These are phyloP conservation scores for Hepsetus odoe DNA, from an alignment of 2,113 vertebrate genomes.

Conservation along the genomic window DNA sequence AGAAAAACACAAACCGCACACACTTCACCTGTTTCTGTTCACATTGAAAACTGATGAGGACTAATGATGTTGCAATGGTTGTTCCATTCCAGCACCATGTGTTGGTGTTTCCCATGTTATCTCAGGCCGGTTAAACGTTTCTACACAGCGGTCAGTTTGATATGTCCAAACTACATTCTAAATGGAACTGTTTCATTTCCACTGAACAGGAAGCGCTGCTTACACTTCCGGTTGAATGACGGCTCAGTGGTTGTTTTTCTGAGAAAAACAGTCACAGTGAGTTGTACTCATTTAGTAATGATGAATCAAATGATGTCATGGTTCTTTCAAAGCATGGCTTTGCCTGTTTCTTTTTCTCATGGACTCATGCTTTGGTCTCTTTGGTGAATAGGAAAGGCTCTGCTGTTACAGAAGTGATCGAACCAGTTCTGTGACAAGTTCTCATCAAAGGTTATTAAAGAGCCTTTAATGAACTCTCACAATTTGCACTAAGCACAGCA, in stretches of 20 bases:
- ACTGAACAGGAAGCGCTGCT: not conserved
- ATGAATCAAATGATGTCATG: constrained; percentile 42
- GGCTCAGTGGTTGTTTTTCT: not conserved
- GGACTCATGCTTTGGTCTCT: too few species aligned
- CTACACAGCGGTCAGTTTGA: not conserved
- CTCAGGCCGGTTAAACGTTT: not conserved
- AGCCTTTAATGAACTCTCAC: not conserved
- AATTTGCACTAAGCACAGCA: too few species aligned
- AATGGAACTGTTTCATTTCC: not conserved
- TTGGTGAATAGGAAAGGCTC: too few species aligned
- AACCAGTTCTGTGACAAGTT: not conserved
- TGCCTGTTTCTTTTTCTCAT: too few species aligned
- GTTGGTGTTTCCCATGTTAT: not conserved
- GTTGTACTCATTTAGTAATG: constrained; percentile 18
- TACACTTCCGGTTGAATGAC: not conserved
- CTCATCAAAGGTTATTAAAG: not conserved
- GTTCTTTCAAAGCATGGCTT: not conserved
- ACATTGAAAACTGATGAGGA: not conserved
- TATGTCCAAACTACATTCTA: not conserved
- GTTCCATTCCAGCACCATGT: not conserved
- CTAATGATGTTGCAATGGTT: not conserved
- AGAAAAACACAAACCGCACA: too few species aligned
- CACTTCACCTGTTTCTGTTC: constrained; percentile 26
- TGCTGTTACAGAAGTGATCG: not conserved
- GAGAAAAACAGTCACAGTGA: not conserved